Evolutionary conservation across 2,888 invertebrate species (phyloP), one percentile per base, ranked within the genome.

Genomic region (Drosophila rubida): DNA sequence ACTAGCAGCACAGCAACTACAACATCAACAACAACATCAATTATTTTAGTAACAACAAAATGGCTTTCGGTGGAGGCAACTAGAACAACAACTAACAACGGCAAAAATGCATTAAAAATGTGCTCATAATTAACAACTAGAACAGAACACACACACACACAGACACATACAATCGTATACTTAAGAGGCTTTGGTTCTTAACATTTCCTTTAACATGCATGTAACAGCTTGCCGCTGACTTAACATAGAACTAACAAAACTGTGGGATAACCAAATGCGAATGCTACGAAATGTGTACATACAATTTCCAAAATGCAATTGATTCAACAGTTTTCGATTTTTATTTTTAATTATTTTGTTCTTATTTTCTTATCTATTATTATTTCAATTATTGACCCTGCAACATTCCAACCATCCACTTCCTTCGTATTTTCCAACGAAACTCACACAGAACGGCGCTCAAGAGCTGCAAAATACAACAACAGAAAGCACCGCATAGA

Each of bases 401-500:
- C 51, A 27, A 19, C 14, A 22, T 14, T 30, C 2, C 19, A 16
- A 27, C 42, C n/a, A 9, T 19, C 25, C 23, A 14, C 30, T 19
- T 3, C 19, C 19, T 19, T 19, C 16, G n/a, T 14, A 9, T 7
- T 11, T 16, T 6, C 25, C 37, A 14, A 8, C 23, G 9, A 65
- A 54, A 22, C 32, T 23, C 27, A n/a, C 48, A 54, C 60, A 85
- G 91, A 91, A 91, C 75, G 90, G 86, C 88, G 91, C 90, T 69
- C 92, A 92, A 78, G 91, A 91, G 82, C 90, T 92, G 78, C 91
- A 91, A 84, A 92, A 92, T 80, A 92, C 92, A 75, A 92, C 91
- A 87, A 91, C 92, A 67, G 92, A 92, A 89, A 92, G 92, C 88
- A 90, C 89, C 80, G 92, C 92, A 84, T 92, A 92, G 45, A 61